Conservation (phyloP, 2,797 vertebrate species). For the Kryptolebias ocellatus region DNA sequence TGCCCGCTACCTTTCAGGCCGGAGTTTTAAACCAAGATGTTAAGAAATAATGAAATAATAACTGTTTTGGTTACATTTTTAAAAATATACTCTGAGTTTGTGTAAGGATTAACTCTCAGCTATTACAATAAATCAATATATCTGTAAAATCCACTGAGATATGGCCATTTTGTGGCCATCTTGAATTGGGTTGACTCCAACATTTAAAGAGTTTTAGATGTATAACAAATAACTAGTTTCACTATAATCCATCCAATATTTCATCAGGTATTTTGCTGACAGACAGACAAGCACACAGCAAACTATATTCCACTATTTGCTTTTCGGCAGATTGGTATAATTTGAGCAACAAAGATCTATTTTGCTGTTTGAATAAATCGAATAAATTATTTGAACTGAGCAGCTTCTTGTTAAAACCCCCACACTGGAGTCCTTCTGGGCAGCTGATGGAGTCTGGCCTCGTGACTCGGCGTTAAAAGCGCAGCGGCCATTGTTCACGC, state of each 20-base stretch:
- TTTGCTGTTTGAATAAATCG: neutral
- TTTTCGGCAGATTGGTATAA: too few relatives aligned
- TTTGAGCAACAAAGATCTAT: too few relatives aligned
- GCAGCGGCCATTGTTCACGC: constrained; percentile 27
- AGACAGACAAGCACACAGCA: neutral
- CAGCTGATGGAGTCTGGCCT: constrained; percentile 30
- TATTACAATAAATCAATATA: neutral
- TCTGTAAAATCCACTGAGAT: neutral
- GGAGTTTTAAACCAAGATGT: neutral
- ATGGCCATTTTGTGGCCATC: neutral
- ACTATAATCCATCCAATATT: neutral
- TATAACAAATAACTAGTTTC: neutral
- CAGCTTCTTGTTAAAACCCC: constrained; percentile 5
- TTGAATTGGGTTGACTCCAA: too few relatives aligned
- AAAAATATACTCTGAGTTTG: neutral
- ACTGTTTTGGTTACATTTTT: neutral
- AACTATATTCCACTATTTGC: neutral
- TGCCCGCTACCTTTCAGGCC: neutral
- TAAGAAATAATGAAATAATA: neutral
- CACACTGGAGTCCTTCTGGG: constrained; percentile 20
- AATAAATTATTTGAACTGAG: constrained; percentile 4
- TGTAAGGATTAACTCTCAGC: too few relatives aligned
- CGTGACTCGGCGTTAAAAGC: constrained; percentile 52
- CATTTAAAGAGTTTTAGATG: neutral
- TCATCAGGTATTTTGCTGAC: neutral